Evolutionary conservation across 1,140 invertebrate genomes (phyloP), one percentile per base, ranked within the genome.

Genomic region (Drosophila ercepeae): DNA sequence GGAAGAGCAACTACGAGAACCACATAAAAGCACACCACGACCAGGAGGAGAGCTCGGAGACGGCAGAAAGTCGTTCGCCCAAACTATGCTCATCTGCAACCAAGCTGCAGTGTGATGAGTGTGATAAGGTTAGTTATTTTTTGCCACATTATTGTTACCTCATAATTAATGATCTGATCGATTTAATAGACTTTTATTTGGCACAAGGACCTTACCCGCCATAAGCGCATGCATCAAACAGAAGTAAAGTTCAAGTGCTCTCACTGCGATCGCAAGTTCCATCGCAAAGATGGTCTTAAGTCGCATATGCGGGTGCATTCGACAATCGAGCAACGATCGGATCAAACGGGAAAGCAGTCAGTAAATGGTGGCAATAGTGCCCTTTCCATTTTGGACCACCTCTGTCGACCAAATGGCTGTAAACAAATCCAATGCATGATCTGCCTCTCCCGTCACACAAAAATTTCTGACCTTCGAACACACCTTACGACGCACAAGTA

Each of bases 241-340:
- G 0, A 76, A 89, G 19, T 90, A 91, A 8, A 89, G 23, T 93
- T 91, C 50, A 91, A 93, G 55, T 93, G 93, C 51, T 75, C 92
- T 4, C 73, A 91, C 9, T 93, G 93, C 61, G 89, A 92, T 3
- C 93, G 92, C 58, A 93, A 92, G 68, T 93, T 93, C 39, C 90
- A 92, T 48, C 91, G 93, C 25, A 92, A 92, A 58, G 92, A 93
- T 65, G 92, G 92, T 6, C 65, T 91, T 0, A 84, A 89, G n/a
- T 84, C 84, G 0, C 90, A 91, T 23, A 36, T 90, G 58, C 65
- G 79, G 4, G 64, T 78, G 1, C 90, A 91, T 21, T 16, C 58
- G 1, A 65, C 64, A 11, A 4, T 21, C 4, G 55, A 54, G 7
- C 41, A 13, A 16, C 36, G 6, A 7, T 14, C 57, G 9, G 27